Evolutionary conservation across 2,113 vertebrate species (phyloP).

Genomic region (Numida meleagris): DNA sequence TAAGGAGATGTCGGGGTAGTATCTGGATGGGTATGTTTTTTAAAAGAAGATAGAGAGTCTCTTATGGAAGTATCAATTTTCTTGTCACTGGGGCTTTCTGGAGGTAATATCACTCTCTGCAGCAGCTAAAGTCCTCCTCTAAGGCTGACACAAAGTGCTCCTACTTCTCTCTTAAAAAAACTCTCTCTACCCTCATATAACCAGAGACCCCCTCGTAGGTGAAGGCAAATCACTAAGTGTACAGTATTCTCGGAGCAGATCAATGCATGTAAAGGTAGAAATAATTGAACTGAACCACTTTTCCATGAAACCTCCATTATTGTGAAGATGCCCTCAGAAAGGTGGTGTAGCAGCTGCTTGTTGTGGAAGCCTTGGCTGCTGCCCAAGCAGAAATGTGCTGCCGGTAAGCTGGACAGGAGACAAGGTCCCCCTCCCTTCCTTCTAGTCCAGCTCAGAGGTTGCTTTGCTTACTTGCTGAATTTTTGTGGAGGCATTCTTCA

Average conservation of each 20-base stretch:
- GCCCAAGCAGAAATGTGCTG: background rate
- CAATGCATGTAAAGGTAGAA: background rate
- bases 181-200: background rate
- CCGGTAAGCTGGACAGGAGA: background rate
- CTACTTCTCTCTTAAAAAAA: background rate
- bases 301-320: background rate
- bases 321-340: background rate
- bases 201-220: no score
- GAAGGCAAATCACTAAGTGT: no score
- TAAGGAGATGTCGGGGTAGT: background rate
- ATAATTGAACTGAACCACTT: background rate
- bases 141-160: background rate
- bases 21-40: conserved; percentile 1
- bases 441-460: background rate
- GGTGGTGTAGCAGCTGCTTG: background rate
- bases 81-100: background rate
- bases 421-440: background rate
- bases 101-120: background rate
- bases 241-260: background rate
- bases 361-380: background rate
- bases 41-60: background rate
- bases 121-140: background rate
- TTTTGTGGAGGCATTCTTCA: background rate
- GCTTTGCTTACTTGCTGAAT: background rate
- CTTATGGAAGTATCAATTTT: background rate